These are phyloP conservation scores for Lamellibrachia luymesi DNA, from an alignment of 1,140 invertebrate species.

Conservation along the genomic window DNA sequence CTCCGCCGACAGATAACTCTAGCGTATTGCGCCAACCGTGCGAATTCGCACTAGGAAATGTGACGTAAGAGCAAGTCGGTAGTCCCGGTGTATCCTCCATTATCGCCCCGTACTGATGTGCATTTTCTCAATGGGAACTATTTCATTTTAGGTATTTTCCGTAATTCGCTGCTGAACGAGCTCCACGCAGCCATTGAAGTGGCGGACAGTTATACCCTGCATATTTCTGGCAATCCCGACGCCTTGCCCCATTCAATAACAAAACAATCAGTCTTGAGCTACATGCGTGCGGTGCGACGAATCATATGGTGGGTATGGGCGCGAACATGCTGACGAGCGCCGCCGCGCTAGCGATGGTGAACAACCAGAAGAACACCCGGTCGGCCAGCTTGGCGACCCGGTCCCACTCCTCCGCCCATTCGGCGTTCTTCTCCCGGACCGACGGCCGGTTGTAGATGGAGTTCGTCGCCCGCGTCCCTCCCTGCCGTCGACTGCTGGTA, in stretches of 20 bases:
- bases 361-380: slow-evolving; percentile 28
- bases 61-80: background rate
- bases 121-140: background rate
- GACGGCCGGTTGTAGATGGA: background rate
- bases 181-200: background rate
- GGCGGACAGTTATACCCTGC: background rate
- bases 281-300: background rate
- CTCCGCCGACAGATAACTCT: background rate
- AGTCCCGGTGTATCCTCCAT: background rate
- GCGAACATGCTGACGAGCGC: slow-evolving; percentile 21
- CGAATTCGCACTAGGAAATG: background rate
- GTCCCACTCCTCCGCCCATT: slow-evolving; percentile 23
- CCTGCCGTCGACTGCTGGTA: background rate
- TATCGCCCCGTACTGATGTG: background rate
- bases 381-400: slow-evolving; percentile 25
- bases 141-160: background rate
- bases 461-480: background rate
- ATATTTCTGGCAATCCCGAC: background rate
- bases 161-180: background rate
- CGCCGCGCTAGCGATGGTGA: slow-evolving; percentile 23
- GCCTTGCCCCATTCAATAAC: background rate
- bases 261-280: background rate
- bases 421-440: background rate
- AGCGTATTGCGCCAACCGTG: background rate
- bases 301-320: slow-evolving; percentile 9